Base-by-base conservation (phyloP, 2,888 invertebrate genomes). In the Drosophila aldrichi region DNA sequence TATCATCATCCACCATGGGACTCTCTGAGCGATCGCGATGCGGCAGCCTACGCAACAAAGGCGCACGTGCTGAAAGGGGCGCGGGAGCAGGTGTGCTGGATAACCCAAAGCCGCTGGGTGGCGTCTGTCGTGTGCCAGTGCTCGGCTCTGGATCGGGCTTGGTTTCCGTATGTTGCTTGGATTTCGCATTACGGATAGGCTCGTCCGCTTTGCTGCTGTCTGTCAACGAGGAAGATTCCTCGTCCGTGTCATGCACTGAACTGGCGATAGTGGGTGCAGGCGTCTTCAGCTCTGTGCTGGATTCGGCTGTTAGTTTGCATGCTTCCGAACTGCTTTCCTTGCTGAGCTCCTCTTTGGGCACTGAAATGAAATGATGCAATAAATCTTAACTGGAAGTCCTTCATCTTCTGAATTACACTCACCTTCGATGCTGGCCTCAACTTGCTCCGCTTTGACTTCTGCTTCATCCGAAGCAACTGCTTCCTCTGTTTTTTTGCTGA, bases 1-100 rank as follows among this genome's bases (percentile, higher is more conserved):
- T 81, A 55, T 94, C 94, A 72, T 94, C 94, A 70, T 94, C 94
- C 0, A 94, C 94, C 93, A 94, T 93, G 2, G 94, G 94, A 89
- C 94, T 94, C 70, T 93, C 94, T 0, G 94, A 94, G 12, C 94
- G 92, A 66, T 92, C 93, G 38, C 94, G 94, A 70, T 91, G 92
- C 1, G 92, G 91, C 9, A 93, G 86, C 79, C 94, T 94, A 44
- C 94, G 93, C 6, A 92, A 66, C 62, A 86, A 72, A 12, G 92
- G 82, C 3, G 90, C 86, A 43, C 91, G 83, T 68, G 73, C 84
- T 20, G 83, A 62, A 12, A 78, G 77, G 7, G 81, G 71, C 38
- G 63, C 79, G 22, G 60, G 81, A 54, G 61, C 72, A 7, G 74
- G 86, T 12, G 60, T 70, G 66, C 29, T 43, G 61, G 40, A 70